phyloP scores from a whole-genome alignment of 1,140 invertebrate species.

The Sinella curviseta region DNA sequence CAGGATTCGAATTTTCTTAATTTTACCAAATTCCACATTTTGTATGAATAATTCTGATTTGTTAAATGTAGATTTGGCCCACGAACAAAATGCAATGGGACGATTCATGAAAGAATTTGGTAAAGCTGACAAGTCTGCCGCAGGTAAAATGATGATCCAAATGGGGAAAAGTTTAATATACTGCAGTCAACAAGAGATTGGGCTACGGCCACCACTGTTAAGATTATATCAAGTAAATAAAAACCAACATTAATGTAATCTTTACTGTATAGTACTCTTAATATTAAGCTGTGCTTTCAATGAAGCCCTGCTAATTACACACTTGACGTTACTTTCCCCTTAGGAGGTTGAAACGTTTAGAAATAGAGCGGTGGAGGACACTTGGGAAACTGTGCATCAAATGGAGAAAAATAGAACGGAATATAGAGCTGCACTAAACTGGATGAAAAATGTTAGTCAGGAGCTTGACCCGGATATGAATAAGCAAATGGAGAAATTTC shows the following conservation, averaged over 20 bases:
- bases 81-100: slow-evolving; percentile 93
- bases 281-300: not conserved
- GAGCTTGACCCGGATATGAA: slow-evolving; percentile 96
- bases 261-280: not conserved
- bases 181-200: slow-evolving; percentile 90
- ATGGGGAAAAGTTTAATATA: slow-evolving; percentile 92
- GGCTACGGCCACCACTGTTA: slow-evolving; percentile 79
- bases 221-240: slow-evolving; percentile 77
- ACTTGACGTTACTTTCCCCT: not conserved
- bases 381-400: slow-evolving; percentile 75
- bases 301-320: not conserved
- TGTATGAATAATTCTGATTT: not conserved
- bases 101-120: slow-evolving; percentile 92
- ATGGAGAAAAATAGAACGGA: slow-evolving; percentile 97
- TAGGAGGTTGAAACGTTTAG: slow-evolving; percentile 95
- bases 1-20: no score
- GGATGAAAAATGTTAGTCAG: slow-evolving; percentile 98
- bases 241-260: slow-evolving; percentile 6
- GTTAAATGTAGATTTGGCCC: slow-evolving; percentile 69
- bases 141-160: slow-evolving; percentile 89
- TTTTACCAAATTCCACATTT: slow-evolving; percentile 2
- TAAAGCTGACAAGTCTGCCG: slow-evolving; percentile 82
- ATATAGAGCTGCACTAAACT: slow-evolving; percentile 90
- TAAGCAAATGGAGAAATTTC: slow-evolving; percentile 91
- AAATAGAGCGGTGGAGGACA: slow-evolving; percentile 90